Percentiles rank a stretch among this genome's conserved stretches.
Evolutionary conservation across 30 jellyfish, hydroid and myxozoan species (phyloP).

Genomic region (Aurelia sp.): DNA sequence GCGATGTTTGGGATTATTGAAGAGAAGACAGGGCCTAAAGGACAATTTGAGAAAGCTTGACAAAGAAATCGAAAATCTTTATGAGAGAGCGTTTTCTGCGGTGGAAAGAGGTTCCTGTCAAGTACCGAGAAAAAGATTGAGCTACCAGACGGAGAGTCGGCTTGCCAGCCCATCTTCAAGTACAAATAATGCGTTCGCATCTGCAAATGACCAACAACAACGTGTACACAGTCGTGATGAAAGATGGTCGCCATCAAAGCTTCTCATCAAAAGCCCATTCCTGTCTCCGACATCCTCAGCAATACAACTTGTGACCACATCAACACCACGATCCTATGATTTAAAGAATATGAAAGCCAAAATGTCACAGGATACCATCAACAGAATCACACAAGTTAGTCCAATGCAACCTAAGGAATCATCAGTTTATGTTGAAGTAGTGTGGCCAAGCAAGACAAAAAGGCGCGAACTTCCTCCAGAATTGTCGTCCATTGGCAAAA

Average conservation of each 20-base stretch:
- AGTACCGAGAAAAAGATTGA: neutral
- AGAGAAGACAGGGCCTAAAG: constrained; percentile 27
- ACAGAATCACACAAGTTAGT: constrained; percentile 15
- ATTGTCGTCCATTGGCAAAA: no score
- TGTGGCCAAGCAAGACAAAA: constrained; percentile 13
- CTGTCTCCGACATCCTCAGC: constrained; percentile 5
- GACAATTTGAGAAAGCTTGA: constrained; percentile 19
- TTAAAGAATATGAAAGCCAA: constrained; percentile 21
- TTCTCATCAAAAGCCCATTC: constrained; percentile 27
- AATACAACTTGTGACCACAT: constrained; percentile 14
- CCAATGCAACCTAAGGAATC: constrained; percentile 31
- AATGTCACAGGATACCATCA: constrained; percentile 24
- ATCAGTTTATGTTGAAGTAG: constrained; percentile 16
- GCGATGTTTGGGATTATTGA: constrained; percentile 20
- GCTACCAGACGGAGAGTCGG: no score
- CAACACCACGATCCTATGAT: constrained; percentile 23
- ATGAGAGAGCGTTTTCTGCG: constrained; percentile 10
- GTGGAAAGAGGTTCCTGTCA: neutral
- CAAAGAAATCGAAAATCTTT: constrained; percentile 17
- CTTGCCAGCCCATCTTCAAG: no score
- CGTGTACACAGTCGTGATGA: neutral
- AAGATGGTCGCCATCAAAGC: constrained; percentile 23
- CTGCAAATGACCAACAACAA: no score
- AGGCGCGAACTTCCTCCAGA: no score
- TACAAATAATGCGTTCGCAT: no score